Conservation (phyloP, 2,888 invertebrate genomes). For the Philonicus albiceps region DNA sequence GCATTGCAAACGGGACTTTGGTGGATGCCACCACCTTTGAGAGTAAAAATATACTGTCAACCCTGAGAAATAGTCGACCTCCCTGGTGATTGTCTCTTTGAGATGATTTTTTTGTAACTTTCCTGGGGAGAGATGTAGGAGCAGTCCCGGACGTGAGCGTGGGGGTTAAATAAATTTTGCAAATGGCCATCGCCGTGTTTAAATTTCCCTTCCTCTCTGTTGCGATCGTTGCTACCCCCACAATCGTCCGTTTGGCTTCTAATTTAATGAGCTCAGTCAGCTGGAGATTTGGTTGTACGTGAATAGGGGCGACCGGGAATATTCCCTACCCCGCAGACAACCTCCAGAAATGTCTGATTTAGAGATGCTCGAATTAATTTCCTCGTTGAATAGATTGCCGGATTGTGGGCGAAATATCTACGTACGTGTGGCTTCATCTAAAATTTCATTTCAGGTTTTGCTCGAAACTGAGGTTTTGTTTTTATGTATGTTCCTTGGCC, state of each 20-base stretch:
- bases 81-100: not conserved
- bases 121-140: not conserved
- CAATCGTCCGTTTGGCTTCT: not conserved
- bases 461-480: not conserved
- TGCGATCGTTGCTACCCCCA: not conserved
- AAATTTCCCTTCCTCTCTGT: not conserved
- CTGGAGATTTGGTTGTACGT: conserved; percentile 16
- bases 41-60: not conserved
- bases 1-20: not conserved
- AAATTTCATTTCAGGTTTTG: not conserved
- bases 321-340: not conserved
- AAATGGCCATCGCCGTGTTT: not conserved
- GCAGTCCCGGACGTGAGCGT: not conserved
- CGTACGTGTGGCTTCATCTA: not conserved
- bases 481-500: not conserved
- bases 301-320: not conserved
- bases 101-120: not conserved
- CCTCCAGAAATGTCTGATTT: conserved; percentile 8
- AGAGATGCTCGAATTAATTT: not conserved
- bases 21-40: not conserved
- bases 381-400: not conserved
- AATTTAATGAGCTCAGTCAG: conserved; percentile 36
- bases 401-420: not conserved
- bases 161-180: not conserved
- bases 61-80: not conserved